Conservation (phyloP, 1,140 invertebrate genomes). For the Eriosoma lanigerum region DNA sequence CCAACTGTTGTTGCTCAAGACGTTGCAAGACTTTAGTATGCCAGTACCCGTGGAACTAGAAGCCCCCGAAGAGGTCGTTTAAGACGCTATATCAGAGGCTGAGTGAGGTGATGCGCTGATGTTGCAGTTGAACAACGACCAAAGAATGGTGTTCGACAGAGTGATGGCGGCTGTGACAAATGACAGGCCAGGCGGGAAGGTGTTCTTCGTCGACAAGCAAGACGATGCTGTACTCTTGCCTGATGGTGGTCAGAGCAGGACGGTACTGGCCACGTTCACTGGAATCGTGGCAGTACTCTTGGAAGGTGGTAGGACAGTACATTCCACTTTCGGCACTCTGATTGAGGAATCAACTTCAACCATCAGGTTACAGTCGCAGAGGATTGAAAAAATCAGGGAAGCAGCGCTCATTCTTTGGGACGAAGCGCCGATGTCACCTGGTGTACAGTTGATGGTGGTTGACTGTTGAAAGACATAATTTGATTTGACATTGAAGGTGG, state of each 20-base stretch:
- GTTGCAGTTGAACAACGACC: neutral
- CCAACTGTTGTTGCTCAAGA: neutral
- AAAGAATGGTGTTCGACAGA: neutral
- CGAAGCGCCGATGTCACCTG: conserved; percentile 48
- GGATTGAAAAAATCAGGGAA: neutral
- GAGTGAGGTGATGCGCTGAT: conserved; percentile 45
- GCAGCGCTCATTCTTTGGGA: neutral
- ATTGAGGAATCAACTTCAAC: neutral
- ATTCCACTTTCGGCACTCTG: conserved; percentile 54
- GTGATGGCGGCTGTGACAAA: neutral
- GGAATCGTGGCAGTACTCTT: conserved; percentile 57
- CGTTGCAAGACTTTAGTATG: neutral
- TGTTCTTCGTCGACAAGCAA: conserved; percentile 57
- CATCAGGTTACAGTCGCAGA: neutral
- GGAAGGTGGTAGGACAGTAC: conserved; percentile 55
- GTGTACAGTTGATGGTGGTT: conserved; percentile 56
- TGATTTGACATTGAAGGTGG: conserved; percentile 57
- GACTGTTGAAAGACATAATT: conserved; percentile 24
- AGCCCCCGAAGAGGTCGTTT: neutral
- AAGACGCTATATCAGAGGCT: conserved; percentile 57
- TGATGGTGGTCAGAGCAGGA: conserved; percentile 49
- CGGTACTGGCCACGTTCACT: conserved; percentile 54
- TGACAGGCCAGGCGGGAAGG: neutral
- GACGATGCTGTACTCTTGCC: conserved; percentile 53
- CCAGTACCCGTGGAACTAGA: too few species aligned